Evolutionary conservation across 2,797 vertebrate genomes (phyloP).

Genomic region (Amblyopsis hoosieri): DNA sequence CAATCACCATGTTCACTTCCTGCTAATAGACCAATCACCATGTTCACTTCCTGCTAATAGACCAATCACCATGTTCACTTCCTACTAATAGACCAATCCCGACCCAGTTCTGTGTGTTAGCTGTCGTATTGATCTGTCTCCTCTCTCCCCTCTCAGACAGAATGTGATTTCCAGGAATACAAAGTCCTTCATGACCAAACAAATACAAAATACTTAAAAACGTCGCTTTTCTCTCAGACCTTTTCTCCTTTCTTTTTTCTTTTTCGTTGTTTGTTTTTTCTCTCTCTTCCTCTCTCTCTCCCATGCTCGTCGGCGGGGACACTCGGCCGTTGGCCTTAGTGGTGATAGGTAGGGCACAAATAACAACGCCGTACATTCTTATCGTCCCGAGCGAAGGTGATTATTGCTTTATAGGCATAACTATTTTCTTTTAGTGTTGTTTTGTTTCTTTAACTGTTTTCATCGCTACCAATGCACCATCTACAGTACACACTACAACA

Average conservation of each 20-base stretch:
- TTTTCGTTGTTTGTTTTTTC: conserved; percentile 70
- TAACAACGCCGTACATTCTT: conserved; percentile 91
- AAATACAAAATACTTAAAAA: conserved; percentile 56
- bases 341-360: conserved; percentile 96
- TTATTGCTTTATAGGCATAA: conserved; percentile 84
- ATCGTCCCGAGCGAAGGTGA: conserved; percentile 97
- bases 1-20: conserved; percentile 19
- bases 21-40: conserved; percentile 16
- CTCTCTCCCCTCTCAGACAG: conserved; percentile 63
- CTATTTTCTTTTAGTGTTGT: conserved; percentile 69
- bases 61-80: conserved; percentile 15
- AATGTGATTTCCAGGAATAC: conserved; percentile 46
- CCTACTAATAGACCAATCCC: conserved; percentile 12
- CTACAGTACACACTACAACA: no score
- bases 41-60: conserved; percentile 23
- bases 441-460: conserved; percentile 13
- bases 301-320: conserved; percentile 92
- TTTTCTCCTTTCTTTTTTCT: conserved; percentile 75
- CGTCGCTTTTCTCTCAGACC: conserved; percentile 84
- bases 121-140: conserved; percentile 47
- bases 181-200: conserved; percentile 61
- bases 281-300: conserved; percentile 65
- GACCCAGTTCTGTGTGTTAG: conserved; percentile 37
- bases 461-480: no score
- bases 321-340: conserved; percentile 91